Evolutionary conservation across 2,888 invertebrate genomes (phyloP), one percentile per base, ranked within the genome.

Genomic region (Aporophyla nigra): DNA sequence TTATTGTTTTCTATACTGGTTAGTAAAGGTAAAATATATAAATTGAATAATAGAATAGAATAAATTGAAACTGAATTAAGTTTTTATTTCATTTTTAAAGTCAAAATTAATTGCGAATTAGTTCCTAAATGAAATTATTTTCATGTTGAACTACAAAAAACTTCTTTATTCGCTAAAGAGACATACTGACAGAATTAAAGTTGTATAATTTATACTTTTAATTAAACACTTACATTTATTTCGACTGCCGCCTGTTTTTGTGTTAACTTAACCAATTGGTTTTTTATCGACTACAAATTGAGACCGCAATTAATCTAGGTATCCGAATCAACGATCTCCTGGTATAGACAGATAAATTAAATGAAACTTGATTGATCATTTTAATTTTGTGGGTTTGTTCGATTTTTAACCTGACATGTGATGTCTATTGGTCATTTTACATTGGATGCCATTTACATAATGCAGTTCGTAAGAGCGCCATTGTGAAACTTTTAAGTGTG

Each of bases 231-330:
- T 66, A 80, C 71, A 78, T 75, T 78, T 54, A 67, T 78, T 75
- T 78, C 61, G 56, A 77, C 63, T 33, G 68, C 56, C 76, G 43
- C 16, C 58, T 21, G 83, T 78, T 85, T 78, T 85, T 80, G 73
- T 83, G 76, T 85, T 76, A 78, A 80, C 83, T 83, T 76, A 85
- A 83, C 78, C 81, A 78, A 85, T 81, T 75, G 62, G 66, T 71
- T 85, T 84, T 85, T 83, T 85, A 83, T 80, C 74, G 76, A 59
- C 21, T 70, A 74, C 80, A 80, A 85, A 83, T 85, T 80, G 78
- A 80, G 70, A 61, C 67, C 9, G 75, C 78, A 72, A 80, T 85
- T 83, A 78, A 76, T 83, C 65, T 77, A 77, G 74, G 71, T 75
- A 74, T 75, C 61, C 33, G 69, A 69, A 56, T 63, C 56, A 84